phyloP scores from a whole-genome alignment of 2,888 invertebrate genomes.

The Dichetophora obliterata region DNA sequence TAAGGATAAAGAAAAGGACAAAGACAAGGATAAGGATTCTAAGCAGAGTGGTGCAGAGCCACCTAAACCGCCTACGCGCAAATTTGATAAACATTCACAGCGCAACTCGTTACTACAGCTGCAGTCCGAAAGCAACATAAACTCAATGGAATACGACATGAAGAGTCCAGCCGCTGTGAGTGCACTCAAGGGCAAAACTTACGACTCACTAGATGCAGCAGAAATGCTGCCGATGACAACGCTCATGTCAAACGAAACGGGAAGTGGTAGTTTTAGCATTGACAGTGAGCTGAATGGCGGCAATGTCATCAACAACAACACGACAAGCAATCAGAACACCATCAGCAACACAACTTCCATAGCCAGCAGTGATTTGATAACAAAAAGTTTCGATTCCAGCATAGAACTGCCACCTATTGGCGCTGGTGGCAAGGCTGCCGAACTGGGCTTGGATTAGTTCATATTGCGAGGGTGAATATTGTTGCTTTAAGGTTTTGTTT shows the following conservation, averaged over 20 bases:
- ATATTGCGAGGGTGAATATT: slow-evolving; percentile 32
- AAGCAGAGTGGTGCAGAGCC: slow-evolving; percentile 53
- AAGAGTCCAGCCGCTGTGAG: slow-evolving; percentile 53
- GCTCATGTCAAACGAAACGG: slow-evolving; percentile 63
- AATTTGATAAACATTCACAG: slow-evolving; percentile 66
- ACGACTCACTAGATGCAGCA: slow-evolving; percentile 56
- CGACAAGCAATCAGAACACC: slow-evolving; percentile 46
- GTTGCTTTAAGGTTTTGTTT: slow-evolving; percentile 18
- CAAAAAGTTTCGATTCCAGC: slow-evolving; percentile 65
- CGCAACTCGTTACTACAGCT: slow-evolving; percentile 65
- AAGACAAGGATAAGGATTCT: slow-evolving; percentile 45
- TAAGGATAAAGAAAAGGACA: slow-evolving; percentile 56
- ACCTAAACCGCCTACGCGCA: slow-evolving; percentile 66
- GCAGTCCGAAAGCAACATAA: slow-evolving; percentile 56
- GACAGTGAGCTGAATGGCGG: slow-evolving; percentile 66
- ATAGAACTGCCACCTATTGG: slow-evolving; percentile 57
- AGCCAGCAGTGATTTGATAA: slow-evolving; percentile 63
- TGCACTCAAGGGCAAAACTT: slow-evolving; percentile 49
- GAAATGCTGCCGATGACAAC: slow-evolving; percentile 66
- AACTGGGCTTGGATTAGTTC: slow-evolving; percentile 50
- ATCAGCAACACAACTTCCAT: slow-evolving; percentile 58
- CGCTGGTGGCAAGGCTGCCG: slow-evolving; percentile 49
- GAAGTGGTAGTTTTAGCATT: slow-evolving; percentile 63
- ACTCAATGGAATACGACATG: slow-evolving; percentile 52
- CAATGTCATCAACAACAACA: slow-evolving; percentile 51